Conservation (phyloP, 2,113 vertebrate genomes). For the Struthidea cinerea region DNA sequence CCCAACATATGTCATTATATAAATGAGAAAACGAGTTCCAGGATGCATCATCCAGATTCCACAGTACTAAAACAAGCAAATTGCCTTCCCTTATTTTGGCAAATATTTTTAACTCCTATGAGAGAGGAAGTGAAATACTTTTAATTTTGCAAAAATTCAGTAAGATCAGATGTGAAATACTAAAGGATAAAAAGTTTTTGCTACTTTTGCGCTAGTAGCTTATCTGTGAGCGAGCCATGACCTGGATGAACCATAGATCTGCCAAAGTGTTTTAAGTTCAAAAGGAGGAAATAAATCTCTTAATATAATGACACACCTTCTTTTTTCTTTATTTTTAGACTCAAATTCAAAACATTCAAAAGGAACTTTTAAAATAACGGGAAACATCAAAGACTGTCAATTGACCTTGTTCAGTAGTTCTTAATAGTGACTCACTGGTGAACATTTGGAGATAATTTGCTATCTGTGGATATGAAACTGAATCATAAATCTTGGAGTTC, state of each 20-base stretch:
- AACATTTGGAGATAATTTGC: slow-evolving; percentile 77
- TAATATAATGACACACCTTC: slow-evolving; percentile 57
- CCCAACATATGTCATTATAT: neutral
- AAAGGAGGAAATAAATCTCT: slow-evolving; percentile 63
- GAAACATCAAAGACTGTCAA: slow-evolving; percentile 59
- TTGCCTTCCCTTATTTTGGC: neutral
- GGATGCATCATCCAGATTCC: neutral
- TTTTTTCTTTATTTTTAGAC: slow-evolving; percentile 61
- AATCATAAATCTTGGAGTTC: slow-evolving; percentile 70
- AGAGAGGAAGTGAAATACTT: neutral
- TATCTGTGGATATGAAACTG: slow-evolving; percentile 69
- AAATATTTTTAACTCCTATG: neutral
- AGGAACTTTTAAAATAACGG: slow-evolving; percentile 61
- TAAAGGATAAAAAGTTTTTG: neutral
- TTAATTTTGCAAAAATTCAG: neutral
- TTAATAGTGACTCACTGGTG: slow-evolving; percentile 67
- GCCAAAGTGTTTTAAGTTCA: slow-evolving; percentile 53
- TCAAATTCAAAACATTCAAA: slow-evolving; percentile 62
- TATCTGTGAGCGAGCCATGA: slow-evolving; percentile 25
- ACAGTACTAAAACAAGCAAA: neutral
- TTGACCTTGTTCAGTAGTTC: slow-evolving; percentile 66
- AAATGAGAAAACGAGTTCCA: neutral
- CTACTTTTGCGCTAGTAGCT: slow-evolving; percentile 6
- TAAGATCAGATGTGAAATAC: neutral
- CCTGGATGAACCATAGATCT: slow-evolving; percentile 56